Base-by-base conservation (phyloP, 2,888 invertebrate genomes). In the Ochropleura leucogaster region DNA sequence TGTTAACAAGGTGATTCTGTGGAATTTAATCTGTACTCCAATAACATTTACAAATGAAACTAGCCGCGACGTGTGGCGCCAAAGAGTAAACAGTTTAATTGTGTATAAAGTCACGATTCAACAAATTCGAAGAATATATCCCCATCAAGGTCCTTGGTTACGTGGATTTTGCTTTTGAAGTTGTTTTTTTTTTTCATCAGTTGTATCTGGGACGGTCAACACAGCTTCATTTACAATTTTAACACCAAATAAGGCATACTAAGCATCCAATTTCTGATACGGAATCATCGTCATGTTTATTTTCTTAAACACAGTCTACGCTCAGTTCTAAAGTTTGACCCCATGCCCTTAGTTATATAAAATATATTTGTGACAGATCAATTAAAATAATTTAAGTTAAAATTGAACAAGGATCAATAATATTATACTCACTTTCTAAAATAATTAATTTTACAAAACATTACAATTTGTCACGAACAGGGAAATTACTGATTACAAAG, bases 21-120 rank as follows among this genome's bases (percentile, higher is more conserved):
- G 89, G 91, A 93, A 93, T 89, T 91, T 87, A 85, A 88, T 90
- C 87, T 89, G 87, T 90, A 93, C 91, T 91, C 90, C 90, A 93
- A 93, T 92, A 93, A 91, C 90, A 91, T 93, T 92, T 92, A 92
- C 93, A 91, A 91, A 92, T 90, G 86, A 92, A 93, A 91, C 93
- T 90, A 90, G 90, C 87, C 91, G 90, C 91, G 92, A 93, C 93
- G 92, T 92, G 91, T 93, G 96, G 95, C 95, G 96, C 96, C 96
- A 90, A 74, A 89, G 87, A 88, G 91, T 90, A 93, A 95, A 96
- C 94, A 95, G 68, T 92, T 93, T 93, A 94, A 95, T 93, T 93
- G 94, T 90, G 92, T 94, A 92, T 94, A 91, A 91, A 94, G 94
- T 93, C 95, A 95, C 93, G 93, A 94, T 92, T 93, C 90, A 88